These are phyloP conservation scores for Microcebus murinus DNA, from an alignment of 2,113 vertebrate genomes.

Conservation along the genomic window DNA sequence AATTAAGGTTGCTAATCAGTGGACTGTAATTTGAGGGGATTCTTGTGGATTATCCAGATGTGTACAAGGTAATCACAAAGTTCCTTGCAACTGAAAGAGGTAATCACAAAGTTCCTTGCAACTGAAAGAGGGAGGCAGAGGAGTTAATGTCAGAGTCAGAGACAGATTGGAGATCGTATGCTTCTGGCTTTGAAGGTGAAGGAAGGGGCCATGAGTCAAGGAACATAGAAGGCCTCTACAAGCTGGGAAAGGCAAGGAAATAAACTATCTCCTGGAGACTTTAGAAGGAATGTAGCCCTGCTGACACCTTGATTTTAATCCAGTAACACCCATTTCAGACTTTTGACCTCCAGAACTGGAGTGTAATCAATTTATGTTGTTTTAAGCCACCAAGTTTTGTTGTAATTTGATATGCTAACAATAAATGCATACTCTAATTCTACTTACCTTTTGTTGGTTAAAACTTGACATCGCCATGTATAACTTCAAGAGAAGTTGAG, in stretches of 20 bases:
- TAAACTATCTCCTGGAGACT: not conserved
- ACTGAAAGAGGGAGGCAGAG: not conserved
- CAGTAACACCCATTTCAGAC: not conserved
- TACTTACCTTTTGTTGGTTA: not conserved
- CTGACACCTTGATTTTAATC: not conserved
- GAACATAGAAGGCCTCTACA: not conserved
- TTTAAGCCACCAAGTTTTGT: not conserved
- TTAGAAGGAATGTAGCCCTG: not conserved
- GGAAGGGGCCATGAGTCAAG: not conserved
- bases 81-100: rapidly evolving
- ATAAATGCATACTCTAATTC: not conserved
- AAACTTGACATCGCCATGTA: not conserved
- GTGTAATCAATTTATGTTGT: not conserved
- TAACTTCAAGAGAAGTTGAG: not conserved
- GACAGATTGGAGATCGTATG: not conserved
- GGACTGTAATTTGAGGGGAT: not conserved
- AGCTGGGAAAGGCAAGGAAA: not conserved
- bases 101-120: not conserved
- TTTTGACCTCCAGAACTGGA: not conserved
- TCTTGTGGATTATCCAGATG: not conserved
- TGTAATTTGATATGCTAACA: not conserved
- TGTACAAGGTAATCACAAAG: not conserved
- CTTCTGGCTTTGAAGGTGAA: not conserved
- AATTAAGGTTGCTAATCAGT: not conserved
- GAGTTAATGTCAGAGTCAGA: not conserved